Evolutionary conservation across 2,888 invertebrate species (phyloP).

Genomic region (Lumbricus terrestris): DNA sequence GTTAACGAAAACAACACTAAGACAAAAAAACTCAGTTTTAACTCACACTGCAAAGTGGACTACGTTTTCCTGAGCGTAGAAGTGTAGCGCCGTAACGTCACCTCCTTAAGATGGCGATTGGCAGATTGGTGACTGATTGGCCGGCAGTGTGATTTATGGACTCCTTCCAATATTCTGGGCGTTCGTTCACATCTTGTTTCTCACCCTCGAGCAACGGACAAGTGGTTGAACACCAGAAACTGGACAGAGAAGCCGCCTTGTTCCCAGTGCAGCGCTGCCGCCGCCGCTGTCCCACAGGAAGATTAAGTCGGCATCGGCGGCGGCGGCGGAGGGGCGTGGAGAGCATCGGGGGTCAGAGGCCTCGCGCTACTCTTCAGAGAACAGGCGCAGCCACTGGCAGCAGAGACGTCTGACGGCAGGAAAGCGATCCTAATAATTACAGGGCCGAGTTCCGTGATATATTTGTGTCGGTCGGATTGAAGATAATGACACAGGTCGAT

Average conservation of each 20-base stretch:
- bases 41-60: background rate
- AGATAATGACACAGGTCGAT: conserved; percentile 7
- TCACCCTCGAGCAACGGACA: background rate
- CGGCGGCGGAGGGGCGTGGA: background rate
- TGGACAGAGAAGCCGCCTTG: background rate
- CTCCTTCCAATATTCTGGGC: background rate
- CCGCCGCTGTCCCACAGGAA: background rate
- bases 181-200: conserved; percentile 3
- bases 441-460: background rate
- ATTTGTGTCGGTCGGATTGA: background rate
- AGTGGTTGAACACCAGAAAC: background rate
- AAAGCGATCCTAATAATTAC: conserved; percentile 11
- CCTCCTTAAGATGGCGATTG: background rate
- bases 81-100: background rate
- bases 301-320: background rate
- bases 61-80: background rate
- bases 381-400: background rate
- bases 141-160: background rate
- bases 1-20: no score
- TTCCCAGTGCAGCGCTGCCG: background rate
- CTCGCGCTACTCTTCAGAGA: background rate
- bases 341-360: background rate
- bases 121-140: background rate
- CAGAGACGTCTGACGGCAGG: background rate
- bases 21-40: no score